phyloP scores from a whole-genome alignment of 2,888 invertebrate genomes.

The Lasioglossum malachurum region DNA sequence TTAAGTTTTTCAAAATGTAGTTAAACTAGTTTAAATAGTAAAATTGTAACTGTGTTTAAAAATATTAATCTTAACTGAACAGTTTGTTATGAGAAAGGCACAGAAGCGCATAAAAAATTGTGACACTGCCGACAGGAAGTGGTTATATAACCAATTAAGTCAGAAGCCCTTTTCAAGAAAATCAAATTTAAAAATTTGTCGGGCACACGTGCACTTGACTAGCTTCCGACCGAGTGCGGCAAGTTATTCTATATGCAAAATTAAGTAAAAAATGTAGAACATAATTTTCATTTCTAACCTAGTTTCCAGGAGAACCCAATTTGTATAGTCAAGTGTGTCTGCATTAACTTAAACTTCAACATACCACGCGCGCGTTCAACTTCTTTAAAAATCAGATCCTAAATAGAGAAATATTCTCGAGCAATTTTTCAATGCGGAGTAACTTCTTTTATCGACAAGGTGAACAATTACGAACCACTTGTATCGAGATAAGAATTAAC shows the following conservation, averaged over 20 bases:
- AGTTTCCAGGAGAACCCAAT: background rate
- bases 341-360: background rate
- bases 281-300: background rate
- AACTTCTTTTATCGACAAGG: background rate
- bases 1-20: too few relatives aligned
- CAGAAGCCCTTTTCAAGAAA: background rate
- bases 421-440: background rate
- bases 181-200: background rate
- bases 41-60: too few relatives aligned
- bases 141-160: background rate
- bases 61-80: too few relatives aligned
- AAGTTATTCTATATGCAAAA: background rate
- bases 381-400: background rate
- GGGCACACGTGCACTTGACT: background rate
- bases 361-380: background rate
- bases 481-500: too few relatives aligned
- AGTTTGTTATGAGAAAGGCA: too few relatives aligned
- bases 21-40: too few relatives aligned
- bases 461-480: background rate
- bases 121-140: background rate
- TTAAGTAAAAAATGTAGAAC: background rate
- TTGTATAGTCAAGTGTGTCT: background rate
- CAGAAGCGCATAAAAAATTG: background rate
- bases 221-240: background rate
- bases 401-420: background rate